Base-by-base conservation (phyloP, 2,888 invertebrate genomes). In the Neria commutata region DNA sequence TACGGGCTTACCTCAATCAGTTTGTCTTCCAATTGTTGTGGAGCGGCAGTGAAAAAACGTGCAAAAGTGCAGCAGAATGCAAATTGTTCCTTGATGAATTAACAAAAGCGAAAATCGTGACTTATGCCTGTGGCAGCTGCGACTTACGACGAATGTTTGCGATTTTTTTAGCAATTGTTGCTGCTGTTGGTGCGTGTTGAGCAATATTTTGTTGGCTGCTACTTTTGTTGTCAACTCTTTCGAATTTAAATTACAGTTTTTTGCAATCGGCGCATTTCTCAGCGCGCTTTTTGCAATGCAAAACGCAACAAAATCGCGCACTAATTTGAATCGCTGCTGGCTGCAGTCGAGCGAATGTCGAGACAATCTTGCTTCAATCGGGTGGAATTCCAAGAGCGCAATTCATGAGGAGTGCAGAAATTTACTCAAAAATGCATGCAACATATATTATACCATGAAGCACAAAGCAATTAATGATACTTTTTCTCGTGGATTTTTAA, bases 21-120 rank as follows among this genome's bases (percentile, higher is more conserved):
- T 5, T 4, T 37, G 37, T n/a, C n/a, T 6, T 5, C 14, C 6
- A 37, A 37, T 11, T 29, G 29, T 6, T 6, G 11, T 29, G 6
- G 29, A 8, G 11, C 11, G 29, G 11, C 29, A 29, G 29, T 29
- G 29, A 29, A 29, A 29, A 29, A 29, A 29, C 6, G 11, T 29
- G 6, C 29, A 29, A 29, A 29, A 34, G 54, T 24, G 33, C 19
- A 54, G 5, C 49, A 62, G 74, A 72, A 73, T 73, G 73, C 73
- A 73, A 73, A 73, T 73, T 75, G 73, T 74, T 71, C 74, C 75
- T 70, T 73, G 75, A 73, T 73, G 73, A 73, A 73, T 73, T 73
- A 73, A 73, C 75, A 73, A 73, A 73, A 73, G 75, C 75, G 63
- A 73, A 75, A 75, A 73, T 73, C 73, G 73, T 73, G 73, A 73